phyloP scores from a whole-genome alignment of 2,888 invertebrate species.

The Geotrupes spiniger region DNA sequence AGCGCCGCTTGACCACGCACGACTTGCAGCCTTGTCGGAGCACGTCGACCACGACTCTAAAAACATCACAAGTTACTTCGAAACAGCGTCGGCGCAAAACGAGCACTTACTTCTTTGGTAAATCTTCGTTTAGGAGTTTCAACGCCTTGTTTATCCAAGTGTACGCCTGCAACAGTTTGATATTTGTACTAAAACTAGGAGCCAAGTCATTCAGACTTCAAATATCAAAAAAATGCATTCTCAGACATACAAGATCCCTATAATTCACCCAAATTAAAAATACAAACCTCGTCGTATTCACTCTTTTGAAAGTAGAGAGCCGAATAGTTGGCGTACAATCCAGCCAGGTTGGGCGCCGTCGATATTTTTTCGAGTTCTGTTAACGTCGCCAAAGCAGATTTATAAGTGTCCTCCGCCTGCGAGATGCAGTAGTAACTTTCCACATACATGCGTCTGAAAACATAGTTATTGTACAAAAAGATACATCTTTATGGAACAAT shows the following conservation, averaged over 20 bases:
- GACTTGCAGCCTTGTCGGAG: conserved; percentile 84
- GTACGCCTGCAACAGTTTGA: conserved; percentile 53
- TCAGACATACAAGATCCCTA: conserved; percentile 1
- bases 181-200: too few relatives aligned
- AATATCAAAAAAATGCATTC: conserved; percentile 7
- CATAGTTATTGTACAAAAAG: conserved; percentile 7
- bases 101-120: conserved; percentile 58
- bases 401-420: conserved; percentile 70
- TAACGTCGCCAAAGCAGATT: conserved; percentile 56
- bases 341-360: conserved; percentile 58
- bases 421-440: conserved; percentile 79
- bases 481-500: too few relatives aligned
- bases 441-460: conserved; percentile 73
- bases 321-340: conserved; percentile 80
- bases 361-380: conserved; percentile 52
- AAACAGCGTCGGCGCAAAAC: neutral
- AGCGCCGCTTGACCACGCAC: conserved; percentile 85
- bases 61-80: conserved; percentile 8
- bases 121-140: conserved; percentile 60
- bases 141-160: conserved; percentile 78
- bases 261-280: too few relatives aligned
- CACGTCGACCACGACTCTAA: conserved; percentile 72
- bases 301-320: conserved; percentile 79
- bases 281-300: conserved; percentile 75
- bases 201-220: neutral